Percentiles rank a stretch among this genome's conserved stretches.
phyloP scores from a whole-genome alignment of 2,113 vertebrate species.

The Planiliza haematocheilus region DNA sequence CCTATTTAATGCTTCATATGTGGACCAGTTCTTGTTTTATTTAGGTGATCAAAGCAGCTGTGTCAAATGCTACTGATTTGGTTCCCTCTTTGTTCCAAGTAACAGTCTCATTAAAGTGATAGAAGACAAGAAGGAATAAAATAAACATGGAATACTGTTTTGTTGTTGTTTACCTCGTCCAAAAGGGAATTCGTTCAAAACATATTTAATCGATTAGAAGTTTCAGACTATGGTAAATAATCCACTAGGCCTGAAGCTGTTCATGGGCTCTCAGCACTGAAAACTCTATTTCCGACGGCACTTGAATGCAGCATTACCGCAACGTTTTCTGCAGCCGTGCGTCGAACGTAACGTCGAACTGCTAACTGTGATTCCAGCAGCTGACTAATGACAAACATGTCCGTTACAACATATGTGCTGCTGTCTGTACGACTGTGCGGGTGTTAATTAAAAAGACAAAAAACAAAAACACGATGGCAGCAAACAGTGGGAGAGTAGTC shows the following conservation, averaged over 20 bases:
- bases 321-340: conserved; percentile 23
- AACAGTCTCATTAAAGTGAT: too few relatives aligned
- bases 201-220: too few relatives aligned
- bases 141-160: too few relatives aligned
- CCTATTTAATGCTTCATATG: background rate
- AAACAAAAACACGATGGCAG: background rate
- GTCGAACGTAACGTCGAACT: conserved; percentile 33
- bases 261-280: fast-evolving
- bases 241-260: background rate
- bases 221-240: background rate
- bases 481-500: background rate
- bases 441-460: background rate
- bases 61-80: too few relatives aligned
- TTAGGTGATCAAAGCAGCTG: too few relatives aligned
- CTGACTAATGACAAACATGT: background rate
- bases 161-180: too few relatives aligned
- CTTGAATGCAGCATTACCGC: conserved; percentile 52
- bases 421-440: background rate
- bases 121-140: too few relatives aligned
- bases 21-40: too few relatives aligned
- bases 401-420: background rate
- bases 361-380: conserved; percentile 8
- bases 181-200: too few relatives aligned
- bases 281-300: fast-evolving
- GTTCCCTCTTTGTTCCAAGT: too few relatives aligned